A percentile compares a stretch with the other conserved stretches of the same genome.
phyloP scores from a whole-genome alignment of 2,113 vertebrate genomes.

The Zeus faber region DNA sequence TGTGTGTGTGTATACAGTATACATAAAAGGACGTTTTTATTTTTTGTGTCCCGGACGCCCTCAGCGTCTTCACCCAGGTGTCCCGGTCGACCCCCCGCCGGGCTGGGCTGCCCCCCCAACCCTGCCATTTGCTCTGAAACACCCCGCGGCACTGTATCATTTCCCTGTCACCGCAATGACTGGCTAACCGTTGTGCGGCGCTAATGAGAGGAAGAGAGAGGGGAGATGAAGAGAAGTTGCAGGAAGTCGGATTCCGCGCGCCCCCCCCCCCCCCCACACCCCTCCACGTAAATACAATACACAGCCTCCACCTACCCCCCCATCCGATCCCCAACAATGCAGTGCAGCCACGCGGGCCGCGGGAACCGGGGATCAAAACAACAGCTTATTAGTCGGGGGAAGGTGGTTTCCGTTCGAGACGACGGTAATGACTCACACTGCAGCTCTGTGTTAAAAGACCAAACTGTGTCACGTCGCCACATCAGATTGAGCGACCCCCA shows the following conservation, averaged over 20 bases:
- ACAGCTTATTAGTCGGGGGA: slow-evolving; percentile 91
- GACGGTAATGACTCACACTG: too few species aligned
- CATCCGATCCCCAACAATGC: slow-evolving; percentile 87
- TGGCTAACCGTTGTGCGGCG: slow-evolving; percentile 84
- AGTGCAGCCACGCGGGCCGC: slow-evolving; percentile 88
- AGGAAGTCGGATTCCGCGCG: slow-evolving; percentile 77
- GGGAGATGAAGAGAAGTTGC: slow-evolving; percentile 85
- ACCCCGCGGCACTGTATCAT: slow-evolving; percentile 92
- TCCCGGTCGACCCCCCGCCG: slow-evolving; percentile 74
- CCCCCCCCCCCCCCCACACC: too few species aligned
- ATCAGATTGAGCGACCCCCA: too few species aligned
- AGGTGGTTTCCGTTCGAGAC: too few species aligned
- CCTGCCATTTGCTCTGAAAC: slow-evolving; percentile 97
- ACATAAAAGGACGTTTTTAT: too few species aligned
- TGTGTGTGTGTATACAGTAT: too few species aligned
- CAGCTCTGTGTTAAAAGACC: too few species aligned
- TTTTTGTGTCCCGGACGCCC: not conserved
- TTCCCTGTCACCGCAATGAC: slow-evolving; percentile 97
- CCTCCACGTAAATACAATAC: slow-evolving; percentile 86
- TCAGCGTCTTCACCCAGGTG: slow-evolving; percentile 64
- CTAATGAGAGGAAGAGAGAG: slow-evolving; percentile 90
- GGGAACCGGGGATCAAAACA: slow-evolving; percentile 90
- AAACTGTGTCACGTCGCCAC: too few species aligned
- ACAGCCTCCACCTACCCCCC: slow-evolving; percentile 83
- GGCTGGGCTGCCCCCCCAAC: slow-evolving; percentile 82